Evolutionary conservation across 2,113 vertebrate species (phyloP), one percentile per base, ranked within the genome.

Genomic region (Tenrec ecaudatus): DNA sequence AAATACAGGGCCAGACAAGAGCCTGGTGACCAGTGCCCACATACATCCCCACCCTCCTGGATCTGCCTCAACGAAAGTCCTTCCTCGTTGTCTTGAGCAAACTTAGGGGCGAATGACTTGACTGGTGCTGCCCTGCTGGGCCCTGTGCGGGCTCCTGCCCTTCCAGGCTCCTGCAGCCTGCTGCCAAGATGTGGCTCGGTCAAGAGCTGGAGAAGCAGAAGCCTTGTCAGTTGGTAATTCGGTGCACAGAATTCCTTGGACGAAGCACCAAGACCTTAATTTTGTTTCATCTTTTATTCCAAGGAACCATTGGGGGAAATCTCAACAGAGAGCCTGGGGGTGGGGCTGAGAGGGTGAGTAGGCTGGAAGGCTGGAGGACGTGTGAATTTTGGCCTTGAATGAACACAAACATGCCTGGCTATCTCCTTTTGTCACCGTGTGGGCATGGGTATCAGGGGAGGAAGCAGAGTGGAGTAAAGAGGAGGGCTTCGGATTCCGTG

Each of bases 1-100:
- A 2, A 97, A 98, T 22, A 98, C 60, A 62, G 4, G 60, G 12
- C 60, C 98, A 17, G 99, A 99, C 97, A 99, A 99, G 98, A 97
- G 98, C 0, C 98, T 99, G 98, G 98, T 99, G 94, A 99, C 99
- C 81, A 98, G 99, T 76, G 99, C 99, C 99, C 99, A 62, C 60
- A 62, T 14, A 2, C 60, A 62, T 62, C 60, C 60, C 60, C 98
- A 99, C 99, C 99, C 99, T 62, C 16, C 60, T 20, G 17, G 12
- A 58, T 58, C 98, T 99, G 97, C 99, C 99, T 29, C 99, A 98
- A 96, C 98, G 98, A 97, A 99, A 99, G 98, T 98, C 19, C 60
- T 62, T 62, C 17, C 60, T 62, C 60, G 22, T 19, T 99, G 20
- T 99, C 99, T 7, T 40, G 47, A 99, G 99, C 98, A 99, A 99